Base-by-base conservation (phyloP, 2,888 invertebrate species). In the Aphidoletes aphidimyza region DNA sequence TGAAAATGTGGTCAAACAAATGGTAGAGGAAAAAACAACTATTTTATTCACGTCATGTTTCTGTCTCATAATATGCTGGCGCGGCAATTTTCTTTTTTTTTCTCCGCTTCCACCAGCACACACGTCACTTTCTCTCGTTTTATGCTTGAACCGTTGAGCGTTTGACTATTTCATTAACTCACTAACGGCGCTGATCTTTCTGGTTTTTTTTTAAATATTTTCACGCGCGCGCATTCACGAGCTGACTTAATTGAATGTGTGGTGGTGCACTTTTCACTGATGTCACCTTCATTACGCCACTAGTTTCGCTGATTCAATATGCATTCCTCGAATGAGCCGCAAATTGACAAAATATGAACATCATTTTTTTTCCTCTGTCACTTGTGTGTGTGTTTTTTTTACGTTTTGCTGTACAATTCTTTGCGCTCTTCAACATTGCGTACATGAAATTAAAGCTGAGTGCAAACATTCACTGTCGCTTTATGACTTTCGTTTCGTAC, bases 221-320 rank as follows among this genome's bases (percentile, higher is more conserved):
- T n/a, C n/a, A n/a, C n/a, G n/a, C n/a, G n/a, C n/a, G n/a, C n/a
- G n/a, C n/a, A n/a, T n/a, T n/a, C n/a, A n/a, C n/a, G n/a, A n/a
- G n/a, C n/a, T 6, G n/a, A n/a, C 37, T 81, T 81, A 37, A 37
- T 37, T 81, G 81, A 37, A 81, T 81, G 37, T 54, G 54, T n/a
- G 0, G 81, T n/a, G 19, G 36, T 81, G 37, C 81, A 37, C 37
- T 81, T 37, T 37, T 81, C 37, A n/a, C 37, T 22, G n/a, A n/a
- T n/a, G 37, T 81, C 81, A 81, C 81, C 81, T 36, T 81, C 81
- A 14, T 81, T 81, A 81, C 69, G 11, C 8, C 37, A 81, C n/a
- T 3, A 81, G 19, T 37, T n/a, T 81, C 22, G 37, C 36, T 37
- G n/a, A 81, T 81, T 81, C 37, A 37, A 37, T 37, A 37, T 81